These are phyloP conservation scores for Contarinia nasturtii DNA, from an alignment of 1,140 invertebrate genomes.

Conservation along the genomic window DNA sequence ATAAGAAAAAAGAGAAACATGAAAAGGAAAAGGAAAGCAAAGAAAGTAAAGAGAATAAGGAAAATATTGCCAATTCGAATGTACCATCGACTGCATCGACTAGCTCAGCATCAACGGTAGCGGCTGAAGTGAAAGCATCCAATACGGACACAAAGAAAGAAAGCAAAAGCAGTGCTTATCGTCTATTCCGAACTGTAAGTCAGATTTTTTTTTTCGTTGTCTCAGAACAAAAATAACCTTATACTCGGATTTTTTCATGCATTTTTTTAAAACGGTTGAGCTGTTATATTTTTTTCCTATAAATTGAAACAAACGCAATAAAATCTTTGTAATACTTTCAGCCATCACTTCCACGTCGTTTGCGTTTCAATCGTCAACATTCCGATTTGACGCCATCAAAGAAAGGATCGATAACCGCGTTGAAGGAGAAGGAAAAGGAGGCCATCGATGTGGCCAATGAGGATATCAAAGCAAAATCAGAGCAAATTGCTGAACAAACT, in stretches of 20 bases:
- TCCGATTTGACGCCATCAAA: constrained; percentile 17
- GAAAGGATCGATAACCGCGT: constrained; percentile 15
- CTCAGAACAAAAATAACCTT: too few species aligned
- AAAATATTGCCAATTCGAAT: constrained; percentile 5
- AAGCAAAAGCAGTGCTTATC: constrained; percentile 16
- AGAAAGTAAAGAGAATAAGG: constrained; percentile 9
- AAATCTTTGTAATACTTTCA: constrained; percentile 10
- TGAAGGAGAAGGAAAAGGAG: constrained; percentile 12
- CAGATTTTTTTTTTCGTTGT: too few species aligned
- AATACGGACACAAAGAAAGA: background rate
- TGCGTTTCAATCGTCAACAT: constrained; percentile 13
- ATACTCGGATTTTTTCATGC: too few species aligned
- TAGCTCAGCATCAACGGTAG: background rate
- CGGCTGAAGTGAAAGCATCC: constrained; percentile 1
- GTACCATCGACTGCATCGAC: background rate
- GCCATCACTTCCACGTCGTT: constrained; percentile 12
- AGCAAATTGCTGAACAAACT: constrained; percentile 18
- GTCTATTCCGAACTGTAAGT: constrained; percentile 15
- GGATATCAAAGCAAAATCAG: constrained; percentile 21
- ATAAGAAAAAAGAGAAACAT: constrained; percentile 11
- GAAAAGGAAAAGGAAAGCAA: constrained; percentile 12
- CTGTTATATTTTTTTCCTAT: too few species aligned
- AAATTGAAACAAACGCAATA: too few species aligned
- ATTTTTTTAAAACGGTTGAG: too few species aligned
- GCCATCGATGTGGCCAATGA: constrained; percentile 13